Evolutionary conservation across 2,113 vertebrate species (phyloP), one percentile per base, ranked within the genome.

Genomic region (Puffinus mauretanicus): DNA sequence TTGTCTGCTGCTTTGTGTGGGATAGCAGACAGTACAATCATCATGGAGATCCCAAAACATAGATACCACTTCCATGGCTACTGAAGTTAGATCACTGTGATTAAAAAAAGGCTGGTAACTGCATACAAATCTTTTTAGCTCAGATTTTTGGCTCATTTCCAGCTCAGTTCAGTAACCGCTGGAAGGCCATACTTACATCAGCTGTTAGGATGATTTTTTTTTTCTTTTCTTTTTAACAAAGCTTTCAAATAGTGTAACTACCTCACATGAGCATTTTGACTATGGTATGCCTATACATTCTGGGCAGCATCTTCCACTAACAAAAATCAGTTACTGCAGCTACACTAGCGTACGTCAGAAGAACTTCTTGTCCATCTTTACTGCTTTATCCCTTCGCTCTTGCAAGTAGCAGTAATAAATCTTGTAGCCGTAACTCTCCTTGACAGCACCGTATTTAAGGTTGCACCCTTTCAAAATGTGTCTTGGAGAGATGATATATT

Each of bases 361-460:
- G 52, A 96, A 76, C 34, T 72, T 19, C 54, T 38, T 19, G 55
- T 25, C 21, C 62, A 81, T 70, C 14, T 27, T 86, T 79, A 94
- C 11, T 36, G 77, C 34, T 94, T 87, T 52, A 78, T 85, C 38
- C 55, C 58, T 90, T 90, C 3, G 6, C 44, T 87, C 86, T 80
- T 78, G 10, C 22, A 83, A 94, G 66, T 7, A 91, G 82, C 42
- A 51, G 69, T 77, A 95, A 84, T 77, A 96, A 90, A 94, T 71
- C 81, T 24, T 67, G 34, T 38, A 86, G 71, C 36, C 49, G 17
- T 94, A 96, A 96, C 72, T 91, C 65, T 77, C 58, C 60, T 47
- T 84, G 94, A 96, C 69, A 95, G 92, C n/a, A 82, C 66, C 18
- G 1, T 89, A 93, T 92, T 94, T 88, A 93, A 96, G 52, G 86